Evolutionary conservation across 2,888 invertebrate genomes (phyloP), one percentile per base, ranked within the genome.

Genomic region (Acholoe squamosa): DNA sequence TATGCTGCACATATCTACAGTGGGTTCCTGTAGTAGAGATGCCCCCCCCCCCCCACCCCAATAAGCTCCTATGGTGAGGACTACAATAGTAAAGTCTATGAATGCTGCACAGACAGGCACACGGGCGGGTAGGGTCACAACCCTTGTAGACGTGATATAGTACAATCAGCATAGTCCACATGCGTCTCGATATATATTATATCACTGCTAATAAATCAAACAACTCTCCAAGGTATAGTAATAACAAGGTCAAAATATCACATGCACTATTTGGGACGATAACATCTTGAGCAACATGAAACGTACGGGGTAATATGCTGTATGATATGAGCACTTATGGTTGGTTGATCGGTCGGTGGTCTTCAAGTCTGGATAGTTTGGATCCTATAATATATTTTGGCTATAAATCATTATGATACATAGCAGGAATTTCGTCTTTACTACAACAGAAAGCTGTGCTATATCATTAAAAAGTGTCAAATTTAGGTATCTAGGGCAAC

Each of bases 201-300:
- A 80, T 80, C 80, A 80, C 80, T 43, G 33, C 80, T 80, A 80
- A 80, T 10, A 43, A 80, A 80, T 80, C 43, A 80, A 34, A 43
- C 34, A 80, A 34, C 80, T 76, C 34, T 80, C 80, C 19, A 86
- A 86, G 52, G 43, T 43, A 43, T 43, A 43, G 43, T 43, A 43
- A 28, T 52, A 56, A 86, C 52, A 86, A 54, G 86, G 56, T 54
- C 14, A 86, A 86, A 52, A 86, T 86, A 86, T 86, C 86, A 86
- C 86, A 86, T 86, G 86, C 86, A 86, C 56, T 52, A 86, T 52
- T 56, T 86, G 86, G 86, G 86, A 86, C 86, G 86, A 86, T 28
- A 54, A 56, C 56, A 86, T 86, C 86, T 86, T 86, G 86, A 86
- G 86, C 86, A 86, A 86, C 54, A 56, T 33, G 33, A 80, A 80